Percentiles rank a stretch among this genome's conserved stretches.
Conservation (phyloP, 53 echinoderm and acorn worm genomes). For the Holothuria scabra region DNA sequence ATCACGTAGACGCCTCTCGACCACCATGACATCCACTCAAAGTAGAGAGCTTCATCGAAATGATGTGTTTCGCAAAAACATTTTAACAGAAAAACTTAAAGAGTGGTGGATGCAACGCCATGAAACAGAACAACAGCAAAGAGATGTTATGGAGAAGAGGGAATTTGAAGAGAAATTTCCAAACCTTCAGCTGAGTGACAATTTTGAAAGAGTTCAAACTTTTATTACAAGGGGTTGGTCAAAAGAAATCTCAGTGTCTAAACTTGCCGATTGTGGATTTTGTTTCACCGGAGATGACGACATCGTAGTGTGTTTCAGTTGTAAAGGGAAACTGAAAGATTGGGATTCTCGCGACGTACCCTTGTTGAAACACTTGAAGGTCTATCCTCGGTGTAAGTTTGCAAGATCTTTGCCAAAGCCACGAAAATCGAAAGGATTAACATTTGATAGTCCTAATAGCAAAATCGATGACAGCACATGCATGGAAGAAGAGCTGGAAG, state of each 20-base stretch:
- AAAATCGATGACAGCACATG: no score
- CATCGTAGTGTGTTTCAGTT: constrained; percentile 86
- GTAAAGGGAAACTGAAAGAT: constrained; percentile 82
- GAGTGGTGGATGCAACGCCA: no score
- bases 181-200: neutral
- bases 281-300: constrained; percentile 66
- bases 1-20: no score
- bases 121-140: neutral
- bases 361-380: constrained; percentile 80
- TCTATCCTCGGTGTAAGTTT: constrained; percentile 81
- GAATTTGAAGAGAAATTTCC: neutral
- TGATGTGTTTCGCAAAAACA: no score
- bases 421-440: no score
- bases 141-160: neutral
- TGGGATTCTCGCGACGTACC: constrained; percentile 85
- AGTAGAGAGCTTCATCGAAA: no score
- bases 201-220: neutral
- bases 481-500: no score
- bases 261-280: neutral
- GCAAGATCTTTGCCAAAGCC: neutral
- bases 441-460: no score
- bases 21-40: no score
- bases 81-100: no score
- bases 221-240: neutral
- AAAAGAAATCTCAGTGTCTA: neutral